Percentiles rank a stretch among this genome's conserved stretches.
Evolutionary conservation across 2,113 vertebrate species (phyloP).

Genomic region (Calyptommatus sinebrachiatus): DNA sequence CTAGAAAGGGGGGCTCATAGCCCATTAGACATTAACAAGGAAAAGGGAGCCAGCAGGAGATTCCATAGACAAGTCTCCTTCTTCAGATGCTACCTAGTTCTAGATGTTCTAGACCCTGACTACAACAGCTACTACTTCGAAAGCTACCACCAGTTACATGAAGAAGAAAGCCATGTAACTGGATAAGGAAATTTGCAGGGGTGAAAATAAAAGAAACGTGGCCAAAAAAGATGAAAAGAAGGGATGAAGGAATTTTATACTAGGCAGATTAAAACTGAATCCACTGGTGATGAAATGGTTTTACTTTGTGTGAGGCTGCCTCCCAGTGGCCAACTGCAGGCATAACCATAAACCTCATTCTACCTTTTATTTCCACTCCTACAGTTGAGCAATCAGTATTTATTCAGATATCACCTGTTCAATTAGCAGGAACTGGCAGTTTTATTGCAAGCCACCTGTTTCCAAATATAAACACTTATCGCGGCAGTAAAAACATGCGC

Average conservation of each 20-base stretch:
- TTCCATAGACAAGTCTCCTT: too few species aligned
- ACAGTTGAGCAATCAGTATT: neutral
- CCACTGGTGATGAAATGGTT: neutral
- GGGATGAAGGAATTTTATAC: neutral
- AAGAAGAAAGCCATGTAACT: neutral
- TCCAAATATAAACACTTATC: constrained; percentile 24
- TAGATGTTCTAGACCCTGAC: too few species aligned
- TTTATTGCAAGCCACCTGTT: constrained; percentile 8
- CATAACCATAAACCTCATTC: neutral
- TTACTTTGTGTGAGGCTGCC: neutral
- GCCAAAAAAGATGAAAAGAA: neutral
- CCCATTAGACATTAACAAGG: too few species aligned
- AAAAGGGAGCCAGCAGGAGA: too few species aligned
- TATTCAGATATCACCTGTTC: constrained; percentile 26
- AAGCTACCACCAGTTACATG: neutral
- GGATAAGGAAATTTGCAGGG: neutral
- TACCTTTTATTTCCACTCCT: neutral
- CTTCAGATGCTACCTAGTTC: too few species aligned
- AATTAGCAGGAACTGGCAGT: constrained; percentile 18
- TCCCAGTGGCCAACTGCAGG: constrained; percentile 1
- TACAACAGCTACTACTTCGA: too few species aligned
- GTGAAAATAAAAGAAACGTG: neutral
- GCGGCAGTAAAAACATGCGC: constrained; percentile 23
- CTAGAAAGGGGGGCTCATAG: too few species aligned
- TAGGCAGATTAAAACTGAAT: neutral